phyloP scores from a whole-genome alignment of 2,888 invertebrate genomes.

The Zygaena filipendulae region DNA sequence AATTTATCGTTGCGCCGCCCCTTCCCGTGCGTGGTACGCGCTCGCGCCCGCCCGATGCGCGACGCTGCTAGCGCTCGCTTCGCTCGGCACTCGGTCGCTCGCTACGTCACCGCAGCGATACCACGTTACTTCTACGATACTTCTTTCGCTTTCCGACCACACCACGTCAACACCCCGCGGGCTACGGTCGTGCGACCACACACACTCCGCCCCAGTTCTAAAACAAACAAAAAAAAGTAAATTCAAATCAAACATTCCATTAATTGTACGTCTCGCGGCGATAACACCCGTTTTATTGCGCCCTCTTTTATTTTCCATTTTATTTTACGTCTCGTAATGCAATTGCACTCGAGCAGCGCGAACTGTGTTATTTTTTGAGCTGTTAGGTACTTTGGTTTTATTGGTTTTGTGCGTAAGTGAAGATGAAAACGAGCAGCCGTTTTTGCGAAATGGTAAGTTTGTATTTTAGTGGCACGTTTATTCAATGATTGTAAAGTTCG shows the following conservation, averaged over 20 bases:
- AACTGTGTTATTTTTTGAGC: conserved; percentile 43
- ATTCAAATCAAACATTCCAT: conserved; percentile 52
- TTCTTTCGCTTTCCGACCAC: conserved; percentile 18
- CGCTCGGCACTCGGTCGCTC: conserved; percentile 13
- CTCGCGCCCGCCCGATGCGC: conserved; percentile 35
- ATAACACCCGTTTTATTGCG: conserved; percentile 55
- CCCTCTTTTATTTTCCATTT: conserved; percentile 50
- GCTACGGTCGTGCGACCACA: conserved; percentile 25
- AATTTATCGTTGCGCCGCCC: conserved; percentile 43
- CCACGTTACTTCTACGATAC: conserved; percentile 7
- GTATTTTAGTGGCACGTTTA: conserved; percentile 7
- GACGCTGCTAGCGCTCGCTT: conserved; percentile 8
- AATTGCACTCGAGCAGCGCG: conserved; percentile 59
- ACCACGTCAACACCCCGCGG: conserved; percentile 31
- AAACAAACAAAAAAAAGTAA: too few relatives aligned
- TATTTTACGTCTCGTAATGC: conserved; percentile 57
- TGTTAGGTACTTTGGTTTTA: conserved; percentile 43
- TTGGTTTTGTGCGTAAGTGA: conserved; percentile 51
- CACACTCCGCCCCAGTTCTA: conserved; percentile 20
- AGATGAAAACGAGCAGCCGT: conserved; percentile 27
- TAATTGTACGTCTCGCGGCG: conserved; percentile 51
- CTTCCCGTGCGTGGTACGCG: conserved; percentile 35
- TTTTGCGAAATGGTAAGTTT: conserved; percentile 42
- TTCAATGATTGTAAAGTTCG: conserved; percentile 3
- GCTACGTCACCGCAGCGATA: conserved; percentile 15